These are phyloP conservation scores for Pseudorectes ferrugineus DNA, from an alignment of 2,113 vertebrate species.

Conservation along the genomic window DNA sequence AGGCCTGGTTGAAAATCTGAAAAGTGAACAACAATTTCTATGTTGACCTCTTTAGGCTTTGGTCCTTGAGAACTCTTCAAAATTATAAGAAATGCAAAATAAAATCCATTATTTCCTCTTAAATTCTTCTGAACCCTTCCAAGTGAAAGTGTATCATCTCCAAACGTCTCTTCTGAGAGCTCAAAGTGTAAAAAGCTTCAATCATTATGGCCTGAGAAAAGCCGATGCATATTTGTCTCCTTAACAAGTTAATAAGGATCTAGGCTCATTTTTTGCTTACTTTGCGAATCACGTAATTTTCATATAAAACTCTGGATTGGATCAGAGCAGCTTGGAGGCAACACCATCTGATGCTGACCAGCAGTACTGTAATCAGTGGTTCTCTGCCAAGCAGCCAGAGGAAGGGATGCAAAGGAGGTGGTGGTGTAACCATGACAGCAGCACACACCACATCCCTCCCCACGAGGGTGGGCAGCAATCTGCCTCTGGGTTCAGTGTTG, in stretches of 20 bases:
- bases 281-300: neutral
- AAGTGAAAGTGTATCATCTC: neutral
- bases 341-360: neutral
- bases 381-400: neutral
- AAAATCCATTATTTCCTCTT: neutral
- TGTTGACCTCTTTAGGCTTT: neutral
- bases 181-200: neutral
- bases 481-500: neutral
- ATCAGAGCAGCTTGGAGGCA: neutral
- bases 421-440: neutral
- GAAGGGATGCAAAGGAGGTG: neutral
- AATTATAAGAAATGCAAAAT: neutral
- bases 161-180: neutral
- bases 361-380: accelerated
- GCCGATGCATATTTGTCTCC: neutral
- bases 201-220: neutral
- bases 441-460: neutral
- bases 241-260: neutral
- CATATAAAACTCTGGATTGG: neutral
- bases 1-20: neutral
- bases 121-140: neutral
- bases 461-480: neutral
- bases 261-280: neutral
- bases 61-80: neutral
- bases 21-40: neutral